Conservation (phyloP, 2,888 invertebrate species). For the Xestia ashworthii region DNA sequence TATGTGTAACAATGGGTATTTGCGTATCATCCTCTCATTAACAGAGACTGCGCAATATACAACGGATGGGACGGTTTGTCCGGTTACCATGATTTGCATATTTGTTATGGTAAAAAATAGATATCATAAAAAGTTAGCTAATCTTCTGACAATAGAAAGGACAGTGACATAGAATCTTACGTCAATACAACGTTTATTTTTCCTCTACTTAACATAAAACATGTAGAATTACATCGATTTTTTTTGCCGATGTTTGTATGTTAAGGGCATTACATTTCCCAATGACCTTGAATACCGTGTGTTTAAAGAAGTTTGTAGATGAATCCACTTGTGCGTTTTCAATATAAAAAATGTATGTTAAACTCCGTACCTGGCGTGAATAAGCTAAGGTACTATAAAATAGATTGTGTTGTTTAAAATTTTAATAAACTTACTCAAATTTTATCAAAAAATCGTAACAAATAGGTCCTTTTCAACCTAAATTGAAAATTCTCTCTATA, state of each 20-base stretch:
- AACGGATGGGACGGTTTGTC: constrained; percentile 20
- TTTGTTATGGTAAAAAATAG: constrained; percentile 24
- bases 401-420: too few relatives aligned
- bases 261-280: too few relatives aligned
- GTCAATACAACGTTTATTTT: neutral
- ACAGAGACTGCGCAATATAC: constrained; percentile 46
- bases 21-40: constrained; percentile 54
- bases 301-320: too few relatives aligned
- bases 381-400: too few relatives aligned
- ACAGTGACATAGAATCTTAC: neutral
- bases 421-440: too few relatives aligned
- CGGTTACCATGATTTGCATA: constrained; percentile 42
- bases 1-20: constrained; percentile 76
- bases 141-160: constrained; percentile 11
- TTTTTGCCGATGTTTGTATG: neutral
- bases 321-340: too few relatives aligned
- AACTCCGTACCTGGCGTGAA: too few relatives aligned
- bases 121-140: neutral
- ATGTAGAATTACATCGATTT: neutral
- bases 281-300: too few relatives aligned
- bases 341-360: too few relatives aligned
- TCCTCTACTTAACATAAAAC: neutral
- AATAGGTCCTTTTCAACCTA: too few relatives aligned
- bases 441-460: too few relatives aligned
- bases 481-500: too few relatives aligned